Conservation (phyloP, 37 sponge, comb jelly and placozoan genomes). For the Hormiphora californensis region DNA sequence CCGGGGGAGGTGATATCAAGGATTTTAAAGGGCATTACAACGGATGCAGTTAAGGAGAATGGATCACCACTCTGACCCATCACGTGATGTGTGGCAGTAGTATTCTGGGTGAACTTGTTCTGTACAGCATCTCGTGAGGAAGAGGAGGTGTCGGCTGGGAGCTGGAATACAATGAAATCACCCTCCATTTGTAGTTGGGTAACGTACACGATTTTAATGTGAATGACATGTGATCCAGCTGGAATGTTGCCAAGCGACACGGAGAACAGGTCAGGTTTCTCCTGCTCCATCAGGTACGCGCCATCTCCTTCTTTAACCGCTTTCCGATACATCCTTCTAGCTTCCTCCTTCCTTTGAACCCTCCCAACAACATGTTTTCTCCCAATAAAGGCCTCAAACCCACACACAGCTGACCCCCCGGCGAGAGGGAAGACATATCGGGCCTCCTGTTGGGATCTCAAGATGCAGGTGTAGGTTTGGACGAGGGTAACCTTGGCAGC, state of each 20-base stretch:
- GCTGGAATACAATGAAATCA: background rate
- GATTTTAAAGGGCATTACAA: slow-evolving; percentile 23
- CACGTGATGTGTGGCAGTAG: background rate
- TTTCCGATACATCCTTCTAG: background rate
- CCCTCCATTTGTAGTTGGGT: slow-evolving; percentile 6
- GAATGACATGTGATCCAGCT: background rate
- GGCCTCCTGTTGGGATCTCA: background rate
- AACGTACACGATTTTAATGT: slow-evolving; percentile 22
- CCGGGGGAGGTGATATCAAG: background rate
- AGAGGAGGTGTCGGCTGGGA: background rate
- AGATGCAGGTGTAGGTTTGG: background rate
- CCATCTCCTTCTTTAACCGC: slow-evolving; percentile 7
- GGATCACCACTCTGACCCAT: background rate
- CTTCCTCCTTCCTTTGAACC: slow-evolving; percentile 13
- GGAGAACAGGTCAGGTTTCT: slow-evolving; percentile 24
- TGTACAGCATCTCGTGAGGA: background rate
- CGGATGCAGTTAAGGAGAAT: background rate
- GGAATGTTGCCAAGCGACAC: slow-evolving; percentile 11
- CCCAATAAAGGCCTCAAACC: slow-evolving; percentile 35
- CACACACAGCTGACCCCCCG: slow-evolving; percentile 12
- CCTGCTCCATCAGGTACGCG: slow-evolving; percentile 41
- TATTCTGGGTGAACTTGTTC: background rate
- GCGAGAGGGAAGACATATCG: background rate
- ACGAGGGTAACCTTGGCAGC: background rate
- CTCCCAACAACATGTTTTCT: slow-evolving; percentile 29